Base-by-base conservation (phyloP, 2,888 invertebrate species). In the Napeogenes inachia region DNA sequence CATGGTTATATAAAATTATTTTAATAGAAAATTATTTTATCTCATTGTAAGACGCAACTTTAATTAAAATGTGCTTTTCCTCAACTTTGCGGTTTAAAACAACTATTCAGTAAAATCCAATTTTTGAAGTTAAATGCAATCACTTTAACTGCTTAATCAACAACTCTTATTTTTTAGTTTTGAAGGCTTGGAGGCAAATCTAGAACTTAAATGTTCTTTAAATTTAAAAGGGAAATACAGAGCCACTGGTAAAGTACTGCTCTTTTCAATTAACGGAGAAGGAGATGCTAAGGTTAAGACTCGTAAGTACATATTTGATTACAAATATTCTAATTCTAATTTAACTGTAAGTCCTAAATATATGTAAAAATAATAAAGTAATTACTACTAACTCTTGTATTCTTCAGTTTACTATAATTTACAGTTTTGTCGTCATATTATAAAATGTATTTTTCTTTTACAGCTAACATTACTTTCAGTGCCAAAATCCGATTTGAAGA, bases 221-320 rank as follows among this genome's bases (percentile, higher is more conserved):
- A 74, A 75, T 2, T 72, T 84, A 42, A 82, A 75, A 71, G 85
- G 86, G n/a, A 71, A 73, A 62, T 87, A 87, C 64, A 82, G 76
- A 64, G 86, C 87, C 0, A 67, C 53, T 2, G 87, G 87, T 13
- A 76, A 71, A 65, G 75, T 87, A 38, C 68, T 87, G 32, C 77
- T 86, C 30, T 78, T 87, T 1, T 46, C 75, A 0, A 78, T 87
- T 13, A 78, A 86, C 38, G 87, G 87, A 2, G 84, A 87, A 32
- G 87, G 87, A 32, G 81, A 85, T 35, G 82, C 85, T 1, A 82
- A 81, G 72, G 74, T 87, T 57, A 84, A 77, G 73, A 55, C 65
- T 38, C 68, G 69, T 68, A 62, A 67, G 67, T 66, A 13, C 38
- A 47, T 21, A 2, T 21, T 21, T 21, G 21, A 21, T 21, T 21